Evolutionary conservation across 2,113 vertebrate species (phyloP).

Genomic region (Ammodytes marinus): DNA sequence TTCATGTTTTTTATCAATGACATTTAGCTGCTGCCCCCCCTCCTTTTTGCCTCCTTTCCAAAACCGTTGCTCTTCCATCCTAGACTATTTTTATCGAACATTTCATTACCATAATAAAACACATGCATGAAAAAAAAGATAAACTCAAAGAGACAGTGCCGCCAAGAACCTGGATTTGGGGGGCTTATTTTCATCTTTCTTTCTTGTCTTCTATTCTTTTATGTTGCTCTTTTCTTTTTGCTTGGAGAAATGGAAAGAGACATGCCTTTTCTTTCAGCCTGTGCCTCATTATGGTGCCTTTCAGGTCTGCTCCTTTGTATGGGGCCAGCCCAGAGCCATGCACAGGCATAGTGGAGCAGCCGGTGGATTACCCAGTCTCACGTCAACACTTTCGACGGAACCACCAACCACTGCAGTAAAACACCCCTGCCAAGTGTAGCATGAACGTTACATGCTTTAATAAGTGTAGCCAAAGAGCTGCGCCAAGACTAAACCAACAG

Average conservation of each 20-base stretch:
- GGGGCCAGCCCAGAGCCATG: conserved; percentile 62
- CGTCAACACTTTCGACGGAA: conserved; percentile 56
- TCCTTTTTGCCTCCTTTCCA: conserved; percentile 51
- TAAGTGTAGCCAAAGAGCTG: conserved; percentile 71
- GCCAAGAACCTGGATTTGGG: conserved; percentile 80
- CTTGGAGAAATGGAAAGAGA: conserved; percentile 81
- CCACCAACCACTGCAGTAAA: conserved; percentile 57
- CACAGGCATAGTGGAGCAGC: conserved; percentile 68
- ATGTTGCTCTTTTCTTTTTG: conserved; percentile 79
- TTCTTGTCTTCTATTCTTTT: conserved; percentile 78
- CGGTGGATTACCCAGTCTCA: conserved; percentile 75
- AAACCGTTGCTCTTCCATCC: conserved; percentile 65
- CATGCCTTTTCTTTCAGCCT: conserved; percentile 81
- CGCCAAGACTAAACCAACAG: conserved; percentile 66
- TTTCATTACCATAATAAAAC: conserved; percentile 84
- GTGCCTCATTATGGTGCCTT: conserved; percentile 83
- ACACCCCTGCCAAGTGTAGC: conserved; percentile 62
- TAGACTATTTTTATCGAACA: conserved; percentile 77
- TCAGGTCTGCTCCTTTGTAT: conserved; percentile 81
- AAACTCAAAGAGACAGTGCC: conserved; percentile 83
- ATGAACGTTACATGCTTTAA: conserved; percentile 73
- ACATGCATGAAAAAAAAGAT: conserved; percentile 81
- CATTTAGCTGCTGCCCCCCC: conserved; percentile 52
- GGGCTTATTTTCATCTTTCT: conserved; percentile 83
- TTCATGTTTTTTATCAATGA: conserved; percentile 75